Base-by-base conservation (phyloP, 2,797 vertebrate genomes). In the Limosa lapponica region DNA sequence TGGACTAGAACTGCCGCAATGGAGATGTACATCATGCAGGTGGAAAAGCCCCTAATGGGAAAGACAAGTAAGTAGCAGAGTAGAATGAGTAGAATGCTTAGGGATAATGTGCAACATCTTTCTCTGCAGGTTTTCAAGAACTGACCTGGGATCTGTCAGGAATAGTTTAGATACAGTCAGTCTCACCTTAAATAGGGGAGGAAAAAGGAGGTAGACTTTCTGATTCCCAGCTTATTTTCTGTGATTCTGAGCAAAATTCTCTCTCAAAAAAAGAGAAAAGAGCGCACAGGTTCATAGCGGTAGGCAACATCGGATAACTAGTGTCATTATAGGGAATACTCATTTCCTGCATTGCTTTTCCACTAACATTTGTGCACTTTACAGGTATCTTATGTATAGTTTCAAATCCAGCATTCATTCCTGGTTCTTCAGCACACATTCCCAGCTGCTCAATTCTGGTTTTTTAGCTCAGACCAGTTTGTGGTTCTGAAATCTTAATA, bases 41-140 rank as follows among this genome's bases (percentile, higher is more conserved):
- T 66, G 17, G 28, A 78, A 86, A 90, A 80, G 11, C 19, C n/a
- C 73, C 52, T 96, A 70, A 83, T 36, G 36, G 69, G n/a, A 71
- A 73, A 79, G 55, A 62, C 16, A 67, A 23, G 39, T 61, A 73
- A 90, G 46, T 70, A 58, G 24, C 3, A 1, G 85, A 73, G 22
- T 14, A 73, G 74, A 54, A 66, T 70, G 85, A 73, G 22, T 14
- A 73, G 74, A 54, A 66, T 70, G 30, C 82, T 80, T 25, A 48
- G 59, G 6, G 10, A n/a, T 64, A 79, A 82, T 41, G 58, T 48
- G 34, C 34, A 75, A 16, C 55, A 30, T 64, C 28, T 71, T 92
- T 39, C 34, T 67, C 57, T 81, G 49, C 12, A 72, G 48, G 25
- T 49, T 77, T 83, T 83, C 86, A 62, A 71, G 65, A 74, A 71